Conservation (phyloP, 2,888 invertebrate genomes). For the Catocala nupta region DNA sequence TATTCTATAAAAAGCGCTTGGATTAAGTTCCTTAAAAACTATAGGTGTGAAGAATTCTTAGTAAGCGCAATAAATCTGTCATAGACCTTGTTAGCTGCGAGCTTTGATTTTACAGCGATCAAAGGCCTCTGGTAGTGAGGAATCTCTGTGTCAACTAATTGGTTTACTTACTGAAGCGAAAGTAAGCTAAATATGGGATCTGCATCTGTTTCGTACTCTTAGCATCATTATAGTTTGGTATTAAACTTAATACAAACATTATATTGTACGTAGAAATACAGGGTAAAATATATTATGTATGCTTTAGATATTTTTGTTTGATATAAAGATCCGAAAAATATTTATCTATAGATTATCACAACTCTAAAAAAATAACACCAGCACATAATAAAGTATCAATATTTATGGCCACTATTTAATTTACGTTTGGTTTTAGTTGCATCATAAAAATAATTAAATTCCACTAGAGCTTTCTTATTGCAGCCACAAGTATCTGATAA, state of each 20-base stretch:
- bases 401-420: neutral
- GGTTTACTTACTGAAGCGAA: constrained; percentile 70
- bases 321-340: too few relatives aligned
- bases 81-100: constrained; percentile 77
- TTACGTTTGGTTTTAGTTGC: constrained; percentile 5
- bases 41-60: constrained; percentile 67
- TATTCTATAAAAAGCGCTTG: too few relatives aligned
- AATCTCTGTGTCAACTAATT: constrained; percentile 80
- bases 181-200: constrained; percentile 64
- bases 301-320: too few relatives aligned
- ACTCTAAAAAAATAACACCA: neutral
- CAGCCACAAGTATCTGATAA: constrained; percentile 20
- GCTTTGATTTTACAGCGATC: constrained; percentile 81
- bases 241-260: too few relatives aligned
- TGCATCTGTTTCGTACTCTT: constrained; percentile 20
- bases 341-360: too few relatives aligned
- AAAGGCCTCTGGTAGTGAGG: constrained; percentile 72
- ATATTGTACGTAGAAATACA: too few relatives aligned
- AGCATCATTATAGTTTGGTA: constrained; percentile 1
- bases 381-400: too few relatives aligned
- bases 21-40: constrained; percentile 18
- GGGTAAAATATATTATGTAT: too few relatives aligned
- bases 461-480: neutral
- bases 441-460: constrained; percentile 1
- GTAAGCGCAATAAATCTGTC: constrained; percentile 81